Evolutionary conservation across 2,888 invertebrate genomes (phyloP).

Genomic region (Belgica antarctica): DNA sequence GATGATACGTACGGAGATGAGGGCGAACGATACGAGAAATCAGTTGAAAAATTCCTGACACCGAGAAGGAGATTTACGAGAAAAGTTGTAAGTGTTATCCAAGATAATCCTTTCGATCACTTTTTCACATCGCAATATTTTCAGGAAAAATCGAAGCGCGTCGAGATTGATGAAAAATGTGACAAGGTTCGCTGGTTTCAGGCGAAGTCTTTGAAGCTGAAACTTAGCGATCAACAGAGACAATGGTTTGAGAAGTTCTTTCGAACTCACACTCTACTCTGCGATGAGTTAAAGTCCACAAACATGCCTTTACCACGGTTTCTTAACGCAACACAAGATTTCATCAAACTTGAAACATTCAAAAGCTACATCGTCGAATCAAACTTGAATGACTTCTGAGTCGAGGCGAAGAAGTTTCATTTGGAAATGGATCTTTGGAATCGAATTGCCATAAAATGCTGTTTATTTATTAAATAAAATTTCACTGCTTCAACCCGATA

Average conservation of each 20-base stretch:
- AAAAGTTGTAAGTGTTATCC: constrained; percentile 27
- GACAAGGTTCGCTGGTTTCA: background rate
- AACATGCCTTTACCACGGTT: too few species aligned
- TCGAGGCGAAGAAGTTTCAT: constrained; percentile 4
- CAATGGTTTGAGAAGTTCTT: constrained; percentile 12
- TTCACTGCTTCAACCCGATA: constrained; percentile 28
- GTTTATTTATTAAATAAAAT: constrained; percentile 44
- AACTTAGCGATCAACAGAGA: background rate
- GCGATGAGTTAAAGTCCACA: background rate
- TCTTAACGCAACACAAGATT: constrained; percentile 13
- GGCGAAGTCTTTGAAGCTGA: background rate
- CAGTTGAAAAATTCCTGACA: constrained; percentile 16
- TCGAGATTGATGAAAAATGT: constrained; percentile 13
- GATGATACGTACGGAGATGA: constrained; percentile 18
- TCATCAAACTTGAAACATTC: constrained; percentile 17
- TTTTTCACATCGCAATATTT: background rate
- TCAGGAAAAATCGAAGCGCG: background rate
- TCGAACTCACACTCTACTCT: constrained; percentile 10
- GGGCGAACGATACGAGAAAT: background rate
- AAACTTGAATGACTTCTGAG: constrained; percentile 27
- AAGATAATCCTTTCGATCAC: background rate
- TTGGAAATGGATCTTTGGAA: constrained; percentile 35
- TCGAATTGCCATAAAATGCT: constrained; percentile 40
- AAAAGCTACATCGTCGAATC: constrained; percentile 26
- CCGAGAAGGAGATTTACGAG: constrained; percentile 2